Evolutionary conservation across 2,888 invertebrate species (phyloP).

Genomic region (Athalia cordata): DNA sequence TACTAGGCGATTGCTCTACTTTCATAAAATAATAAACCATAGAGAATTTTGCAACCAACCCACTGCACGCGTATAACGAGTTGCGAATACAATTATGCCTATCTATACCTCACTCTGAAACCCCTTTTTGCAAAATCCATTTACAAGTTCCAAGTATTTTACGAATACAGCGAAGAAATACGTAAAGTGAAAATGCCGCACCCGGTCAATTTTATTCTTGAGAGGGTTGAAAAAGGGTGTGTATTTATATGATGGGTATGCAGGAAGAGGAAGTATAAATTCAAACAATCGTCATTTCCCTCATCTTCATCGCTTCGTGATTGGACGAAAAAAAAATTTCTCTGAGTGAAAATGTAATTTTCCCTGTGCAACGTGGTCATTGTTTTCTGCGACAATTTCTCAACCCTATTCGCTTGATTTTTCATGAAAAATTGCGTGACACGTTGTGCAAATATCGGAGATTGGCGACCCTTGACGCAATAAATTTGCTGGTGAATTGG

Average conservation of each 20-base stretch:
- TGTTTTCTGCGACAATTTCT: no score
- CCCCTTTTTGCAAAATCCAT: slow-evolving; percentile 60
- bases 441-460: no score
- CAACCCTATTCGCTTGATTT: no score
- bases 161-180: not conserved
- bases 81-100: no score
- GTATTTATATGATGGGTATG: not conserved
- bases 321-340: no score
- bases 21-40: slow-evolving; percentile 67
- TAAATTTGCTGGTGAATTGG: slow-evolving; percentile 62
- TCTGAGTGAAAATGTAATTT: no score
- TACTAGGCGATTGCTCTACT: slow-evolving; percentile 61
- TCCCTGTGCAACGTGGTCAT: no score
- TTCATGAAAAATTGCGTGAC: no score
- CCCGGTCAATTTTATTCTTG: not conserved
- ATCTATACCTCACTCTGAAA: slow-evolving; percentile 57
- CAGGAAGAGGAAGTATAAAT: not conserved
- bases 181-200: not conserved
- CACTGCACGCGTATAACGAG: not conserved
- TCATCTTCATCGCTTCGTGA: slow-evolving; percentile 49
- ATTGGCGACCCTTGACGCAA: slow-evolving; percentile 50
- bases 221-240: not conserved
- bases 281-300: not conserved
- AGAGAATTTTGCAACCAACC: slow-evolving; percentile 51
- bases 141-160: slow-evolving; percentile 36